These are phyloP conservation scores for Micropoecilia bifurca DNA, from an alignment of 2,797 vertebrate species.

Conservation along the genomic window DNA sequence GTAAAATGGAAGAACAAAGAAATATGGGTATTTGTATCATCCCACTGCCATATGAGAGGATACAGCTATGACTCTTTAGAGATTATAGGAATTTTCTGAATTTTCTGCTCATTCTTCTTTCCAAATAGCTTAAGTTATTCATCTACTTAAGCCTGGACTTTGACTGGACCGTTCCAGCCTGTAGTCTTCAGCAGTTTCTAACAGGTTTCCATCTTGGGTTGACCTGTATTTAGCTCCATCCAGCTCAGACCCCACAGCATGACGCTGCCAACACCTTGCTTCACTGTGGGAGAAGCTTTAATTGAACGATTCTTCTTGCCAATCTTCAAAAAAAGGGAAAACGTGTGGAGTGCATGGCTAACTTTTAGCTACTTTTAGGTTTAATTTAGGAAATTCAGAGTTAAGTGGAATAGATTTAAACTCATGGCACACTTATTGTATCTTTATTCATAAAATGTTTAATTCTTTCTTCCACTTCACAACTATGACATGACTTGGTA, in stretches of 20 bases:
- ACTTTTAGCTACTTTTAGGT: not conserved
- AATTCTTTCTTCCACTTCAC: not conserved
- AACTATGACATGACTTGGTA: too few relatives aligned
- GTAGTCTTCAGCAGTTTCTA: not conserved
- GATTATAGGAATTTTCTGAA: not conserved
- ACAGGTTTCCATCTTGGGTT: not conserved
- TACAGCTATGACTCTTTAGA: too few relatives aligned
- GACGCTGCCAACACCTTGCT: not conserved
- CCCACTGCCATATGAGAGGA: too few relatives aligned
- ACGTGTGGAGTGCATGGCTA: not conserved
- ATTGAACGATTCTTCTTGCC: not conserved
- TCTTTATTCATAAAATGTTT: not conserved
- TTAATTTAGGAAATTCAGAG: not conserved
- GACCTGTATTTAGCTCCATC: not conserved
- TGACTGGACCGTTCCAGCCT: not conserved
- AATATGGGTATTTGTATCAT: not conserved
- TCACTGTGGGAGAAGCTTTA: not conserved
- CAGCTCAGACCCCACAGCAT: not conserved
- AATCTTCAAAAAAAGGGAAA: not conserved
- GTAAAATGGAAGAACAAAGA: not conserved
- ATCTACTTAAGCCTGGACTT: not conserved
- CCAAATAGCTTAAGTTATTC: not conserved
- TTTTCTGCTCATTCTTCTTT: not conserved
- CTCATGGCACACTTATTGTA: not conserved
- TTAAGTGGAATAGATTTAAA: not conserved